Evolutionary conservation across 2,797 vertebrate species (phyloP).

Genomic region (Coreius guichenoti): DNA sequence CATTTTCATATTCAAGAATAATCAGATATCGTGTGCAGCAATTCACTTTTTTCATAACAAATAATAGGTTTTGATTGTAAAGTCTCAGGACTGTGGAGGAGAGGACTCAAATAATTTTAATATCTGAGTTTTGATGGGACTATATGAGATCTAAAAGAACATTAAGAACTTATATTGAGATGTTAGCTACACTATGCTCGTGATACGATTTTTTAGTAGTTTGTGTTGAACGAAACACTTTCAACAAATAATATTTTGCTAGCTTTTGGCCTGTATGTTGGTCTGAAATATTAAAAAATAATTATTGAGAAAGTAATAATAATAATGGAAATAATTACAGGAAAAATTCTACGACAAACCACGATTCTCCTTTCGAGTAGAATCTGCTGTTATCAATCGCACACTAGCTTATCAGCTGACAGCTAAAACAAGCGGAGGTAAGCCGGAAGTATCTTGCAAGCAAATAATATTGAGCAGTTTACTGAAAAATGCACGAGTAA

Average conservation of each 20-base stretch:
- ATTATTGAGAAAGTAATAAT: not conserved
- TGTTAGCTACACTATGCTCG: not conserved
- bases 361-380: not conserved
- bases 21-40: not conserved
- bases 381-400: constrained; percentile 28
- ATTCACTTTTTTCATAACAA: not conserved
- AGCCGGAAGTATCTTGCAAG: constrained; percentile 12
- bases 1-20: not conserved
- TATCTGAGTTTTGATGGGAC: not conserved
- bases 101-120: not conserved
- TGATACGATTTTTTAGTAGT: no score
- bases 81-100: not conserved
- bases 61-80: not conserved
- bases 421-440: constrained; percentile 24
- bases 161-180: not conserved
- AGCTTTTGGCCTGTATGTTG: no score
- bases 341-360: not conserved
- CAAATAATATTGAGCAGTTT: not conserved
- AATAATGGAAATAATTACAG: not conserved
- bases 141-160: not conserved
- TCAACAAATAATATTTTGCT: not conserved
- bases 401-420: constrained; percentile 15
- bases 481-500: not conserved
- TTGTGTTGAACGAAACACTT: constrained; percentile 6
- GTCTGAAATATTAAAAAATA: not conserved